phyloP scores from a whole-genome alignment of 1,140 invertebrate genomes.

The Procambarus clarkii region DNA sequence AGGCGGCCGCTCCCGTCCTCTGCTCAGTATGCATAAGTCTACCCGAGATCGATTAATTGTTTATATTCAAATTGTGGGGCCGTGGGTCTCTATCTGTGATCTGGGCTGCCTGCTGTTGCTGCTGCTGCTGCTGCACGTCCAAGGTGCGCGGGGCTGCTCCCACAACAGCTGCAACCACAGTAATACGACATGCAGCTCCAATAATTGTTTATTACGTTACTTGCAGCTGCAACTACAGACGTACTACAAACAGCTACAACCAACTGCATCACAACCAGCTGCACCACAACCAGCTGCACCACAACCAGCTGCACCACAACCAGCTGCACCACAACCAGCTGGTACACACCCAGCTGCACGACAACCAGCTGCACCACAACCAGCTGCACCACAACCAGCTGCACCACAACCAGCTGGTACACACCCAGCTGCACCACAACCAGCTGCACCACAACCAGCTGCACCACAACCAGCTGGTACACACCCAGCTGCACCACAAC shows the following conservation, averaged over 20 bases:
- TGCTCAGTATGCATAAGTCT: constrained; percentile 25
- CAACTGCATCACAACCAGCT: too few relatives aligned
- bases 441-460: background rate
- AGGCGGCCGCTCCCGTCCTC: background rate
- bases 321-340: background rate
- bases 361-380: background rate
- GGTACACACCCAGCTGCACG: too few relatives aligned
- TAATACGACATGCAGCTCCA: too few relatives aligned
- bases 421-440: background rate
- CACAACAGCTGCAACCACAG: too few relatives aligned
- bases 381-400: background rate
- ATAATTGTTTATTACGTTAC: too few relatives aligned
- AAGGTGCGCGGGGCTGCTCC: too few relatives aligned
- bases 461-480: background rate
- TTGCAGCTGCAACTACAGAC: too few relatives aligned
- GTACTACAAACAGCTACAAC: too few relatives aligned
- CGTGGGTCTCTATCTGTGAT: too few relatives aligned
- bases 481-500: background rate
- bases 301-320: background rate
- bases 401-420: too few relatives aligned
- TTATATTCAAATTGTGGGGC: constrained; percentile 17
- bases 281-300: background rate
- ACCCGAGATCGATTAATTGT: constrained; percentile 29
- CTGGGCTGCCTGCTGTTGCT: too few relatives aligned
- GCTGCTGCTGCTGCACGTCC: background rate